Evolutionary conservation across 2,113 vertebrate species (phyloP).

Genomic region (Oncorhynchus masou): DNA sequence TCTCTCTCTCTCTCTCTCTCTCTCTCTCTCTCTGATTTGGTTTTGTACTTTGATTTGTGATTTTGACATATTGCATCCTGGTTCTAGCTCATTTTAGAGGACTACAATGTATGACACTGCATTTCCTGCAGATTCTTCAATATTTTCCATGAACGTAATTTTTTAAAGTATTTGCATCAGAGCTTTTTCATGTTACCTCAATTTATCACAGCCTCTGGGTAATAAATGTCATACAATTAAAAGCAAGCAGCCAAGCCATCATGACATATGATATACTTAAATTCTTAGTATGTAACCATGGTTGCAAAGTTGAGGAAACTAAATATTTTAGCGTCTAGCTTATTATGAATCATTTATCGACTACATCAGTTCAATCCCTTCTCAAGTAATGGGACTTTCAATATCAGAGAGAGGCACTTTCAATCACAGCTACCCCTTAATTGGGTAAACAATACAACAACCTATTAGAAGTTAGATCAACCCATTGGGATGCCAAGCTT

Average conservation of each 20-base stretch:
- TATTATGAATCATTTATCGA: slow-evolving; percentile 51
- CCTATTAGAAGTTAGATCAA: neutral
- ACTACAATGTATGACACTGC: too few relatives aligned
- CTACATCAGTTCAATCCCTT: slow-evolving; percentile 30
- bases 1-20: too few relatives aligned
- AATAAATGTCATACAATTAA: too few relatives aligned
- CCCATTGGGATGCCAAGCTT: slow-evolving; percentile 19
- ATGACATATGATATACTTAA: slow-evolving; percentile 50
- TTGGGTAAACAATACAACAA: slow-evolving; percentile 37
- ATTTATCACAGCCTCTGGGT: too few relatives aligned
- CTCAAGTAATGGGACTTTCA: slow-evolving; percentile 32
- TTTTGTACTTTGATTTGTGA: too few relatives aligned
- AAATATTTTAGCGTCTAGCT: slow-evolving; percentile 50
- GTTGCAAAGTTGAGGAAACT: neutral
- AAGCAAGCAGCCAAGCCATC: slow-evolving; percentile 21
- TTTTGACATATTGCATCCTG: too few relatives aligned
- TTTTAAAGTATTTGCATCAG: too few relatives aligned
- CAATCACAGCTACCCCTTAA: slow-evolving; percentile 38
- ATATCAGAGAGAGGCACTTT: slow-evolving; percentile 19
- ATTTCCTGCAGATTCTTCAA: too few relatives aligned
- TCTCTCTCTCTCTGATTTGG: too few relatives aligned
- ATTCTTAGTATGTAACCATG: neutral
- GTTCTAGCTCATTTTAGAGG: too few relatives aligned
- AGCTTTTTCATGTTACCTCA: too few relatives aligned
- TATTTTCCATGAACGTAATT: too few relatives aligned